Evolutionary conservation across 2,888 invertebrate species (phyloP), one percentile per base, ranked within the genome.

Genomic region (Poecilobothrus nobilitatus): DNA sequence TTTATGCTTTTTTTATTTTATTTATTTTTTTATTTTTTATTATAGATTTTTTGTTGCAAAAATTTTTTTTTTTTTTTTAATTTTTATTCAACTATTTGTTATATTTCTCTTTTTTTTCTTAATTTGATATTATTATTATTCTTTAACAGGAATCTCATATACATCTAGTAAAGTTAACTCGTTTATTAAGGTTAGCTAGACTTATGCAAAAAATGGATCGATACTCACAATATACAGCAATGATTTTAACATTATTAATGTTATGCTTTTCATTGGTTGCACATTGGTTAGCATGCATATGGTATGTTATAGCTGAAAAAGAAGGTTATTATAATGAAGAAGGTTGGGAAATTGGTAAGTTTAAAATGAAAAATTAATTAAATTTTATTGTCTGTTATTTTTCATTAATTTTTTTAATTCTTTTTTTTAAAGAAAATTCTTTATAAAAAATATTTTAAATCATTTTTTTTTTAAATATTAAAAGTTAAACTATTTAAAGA

Each of bases 261-360:
- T 86, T 95, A 69, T 94, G 92, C 76, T 97, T 97, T 83, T 92
- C 94, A 64, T 84, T 97, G 75, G 90, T 95, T 68, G 96, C 97
- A 4, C 97, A 97, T 82, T 97, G 97, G 97, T 85, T 97, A 72
- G 97, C 97, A 18, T 97, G 97, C 82, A 89, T 97, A 75, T 97
- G 97, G 97, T 97, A 92, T 83, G 93, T 95, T 75, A 95, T 97
- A 75, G 97, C 96, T 10, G 92, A 92, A 77, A 91, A 91, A 78
- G 96, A 96, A 81, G 87, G 90, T 72, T 85, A 88, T 67, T 84
- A 84, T 74, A 84, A 87, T 73, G 87, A 88, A 74, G 82, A 79
- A 68, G 87, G 87, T 74, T 92, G 92, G 91, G 90, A 91, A 80
- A 87, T 93, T 75, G 94, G 94, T 95, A 83, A 86, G 87, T 80